phyloP scores from a whole-genome alignment of 2,888 invertebrate genomes.

The Rotaria magnacalcarata region DNA sequence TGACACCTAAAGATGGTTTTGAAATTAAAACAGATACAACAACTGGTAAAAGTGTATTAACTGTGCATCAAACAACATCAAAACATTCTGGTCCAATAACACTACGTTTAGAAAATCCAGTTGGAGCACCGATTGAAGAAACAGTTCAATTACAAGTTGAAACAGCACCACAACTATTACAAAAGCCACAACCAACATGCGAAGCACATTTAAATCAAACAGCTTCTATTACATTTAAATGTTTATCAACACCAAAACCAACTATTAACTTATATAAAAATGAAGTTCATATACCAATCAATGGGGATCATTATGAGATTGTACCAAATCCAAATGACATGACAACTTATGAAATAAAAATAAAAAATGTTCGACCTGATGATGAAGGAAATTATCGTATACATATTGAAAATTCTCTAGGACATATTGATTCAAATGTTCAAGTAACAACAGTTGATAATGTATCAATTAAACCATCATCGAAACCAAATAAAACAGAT shows the following conservation, averaged over 20 bases:
- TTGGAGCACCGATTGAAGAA: background rate
- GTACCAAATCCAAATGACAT: background rate
- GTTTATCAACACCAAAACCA: constrained; percentile 18
- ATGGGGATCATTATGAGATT: constrained; percentile 5
- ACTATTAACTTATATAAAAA: constrained; percentile 9
- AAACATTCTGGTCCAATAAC: constrained; percentile 31
- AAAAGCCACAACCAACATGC: constrained; percentile 28
- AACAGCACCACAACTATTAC: constrained; percentile 5
- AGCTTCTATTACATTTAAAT: constrained; percentile 13
- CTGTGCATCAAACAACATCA: background rate
- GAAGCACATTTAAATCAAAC: constrained; percentile 33
- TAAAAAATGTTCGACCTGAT: constrained; percentile 3
- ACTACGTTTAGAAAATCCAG: background rate
- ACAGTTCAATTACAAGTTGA: constrained; percentile 9
- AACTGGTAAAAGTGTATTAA: constrained; percentile 3
- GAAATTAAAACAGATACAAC: constrained; percentile 32
- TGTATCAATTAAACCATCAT: background rate
- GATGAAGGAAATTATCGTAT: constrained; percentile 27
- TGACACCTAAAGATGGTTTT: constrained; percentile 38
- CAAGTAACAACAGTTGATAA: constrained; percentile 7
- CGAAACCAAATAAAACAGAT: constrained; percentile 25
- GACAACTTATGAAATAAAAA: background rate
- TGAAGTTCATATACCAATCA: background rate
- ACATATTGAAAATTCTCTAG: background rate
- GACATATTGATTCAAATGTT: background rate